phyloP scores from a whole-genome alignment of 2,888 invertebrate species.

The Cryptosula pallasiana region DNA sequence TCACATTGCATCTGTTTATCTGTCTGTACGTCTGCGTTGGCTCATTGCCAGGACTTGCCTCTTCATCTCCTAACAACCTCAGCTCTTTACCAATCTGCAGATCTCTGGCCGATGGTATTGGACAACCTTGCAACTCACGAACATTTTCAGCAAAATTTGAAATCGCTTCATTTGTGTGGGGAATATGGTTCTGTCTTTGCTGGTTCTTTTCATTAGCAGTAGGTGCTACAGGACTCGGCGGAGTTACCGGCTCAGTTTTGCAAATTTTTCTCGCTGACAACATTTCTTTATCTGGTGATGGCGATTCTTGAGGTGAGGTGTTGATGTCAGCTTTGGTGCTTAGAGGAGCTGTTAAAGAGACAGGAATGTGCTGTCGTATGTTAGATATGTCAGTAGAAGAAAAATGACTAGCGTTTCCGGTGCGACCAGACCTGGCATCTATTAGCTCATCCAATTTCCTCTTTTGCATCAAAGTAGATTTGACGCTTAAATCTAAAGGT shows the following conservation, averaged over 20 bases:
- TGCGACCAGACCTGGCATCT: too few relatives aligned
- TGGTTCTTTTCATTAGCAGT: too few relatives aligned
- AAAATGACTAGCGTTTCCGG: too few relatives aligned
- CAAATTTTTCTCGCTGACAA: conserved; percentile 1
- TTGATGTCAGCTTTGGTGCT: neutral
- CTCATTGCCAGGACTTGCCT: neutral
- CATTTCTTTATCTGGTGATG: too few relatives aligned
- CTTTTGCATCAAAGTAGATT: neutral
- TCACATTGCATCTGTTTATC: neutral
- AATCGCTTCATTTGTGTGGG: neutral
- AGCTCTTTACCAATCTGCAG: neutral
- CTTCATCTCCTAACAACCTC: neutral
- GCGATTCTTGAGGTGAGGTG: neutral
- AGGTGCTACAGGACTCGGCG: neutral
- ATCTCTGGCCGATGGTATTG: neutral
- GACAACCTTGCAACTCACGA: too few relatives aligned
- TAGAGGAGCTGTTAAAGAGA: neutral
- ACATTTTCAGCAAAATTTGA: neutral
- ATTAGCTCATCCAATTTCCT: neutral
- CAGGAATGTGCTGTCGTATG: neutral
- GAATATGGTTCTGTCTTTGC: neutral
- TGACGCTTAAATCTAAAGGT: conserved; percentile 1
- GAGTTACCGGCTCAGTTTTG: neutral
- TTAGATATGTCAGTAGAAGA: neutral
- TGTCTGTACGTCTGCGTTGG: neutral